Evolutionary conservation across 2,888 invertebrate species (phyloP).

Genomic region (Melanophora roralis): DNA sequence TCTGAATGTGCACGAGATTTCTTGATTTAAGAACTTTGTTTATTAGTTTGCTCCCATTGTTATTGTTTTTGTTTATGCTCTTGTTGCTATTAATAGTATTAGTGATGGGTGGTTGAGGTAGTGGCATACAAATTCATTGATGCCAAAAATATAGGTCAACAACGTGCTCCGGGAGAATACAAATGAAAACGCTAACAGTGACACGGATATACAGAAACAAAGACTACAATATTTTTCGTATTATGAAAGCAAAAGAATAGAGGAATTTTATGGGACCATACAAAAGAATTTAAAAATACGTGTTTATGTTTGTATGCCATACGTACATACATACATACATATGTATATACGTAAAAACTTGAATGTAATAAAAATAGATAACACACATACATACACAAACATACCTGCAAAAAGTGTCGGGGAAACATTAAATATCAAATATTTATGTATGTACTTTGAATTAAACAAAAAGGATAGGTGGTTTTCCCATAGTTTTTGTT

Average conservation of each 20-base stretch:
- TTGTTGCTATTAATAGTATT: constrained; percentile 22
- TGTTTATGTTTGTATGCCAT: too few species aligned
- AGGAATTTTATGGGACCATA: background rate
- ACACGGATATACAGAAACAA: constrained; percentile 33
- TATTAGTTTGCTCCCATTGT: constrained; percentile 9
- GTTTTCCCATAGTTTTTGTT: background rate
- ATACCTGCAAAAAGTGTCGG: background rate
- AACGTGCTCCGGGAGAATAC: constrained; percentile 69
- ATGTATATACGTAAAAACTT: too few species aligned
- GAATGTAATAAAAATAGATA: constrained; percentile 10
- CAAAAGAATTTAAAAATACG: too few species aligned
- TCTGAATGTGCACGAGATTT: constrained; percentile 50
- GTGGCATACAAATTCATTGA: constrained; percentile 69
- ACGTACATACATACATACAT: too few species aligned
- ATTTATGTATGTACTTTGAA: background rate
- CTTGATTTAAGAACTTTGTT: constrained; percentile 30
- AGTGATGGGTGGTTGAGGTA: constrained; percentile 26
- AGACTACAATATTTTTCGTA: background rate
- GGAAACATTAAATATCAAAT: background rate
- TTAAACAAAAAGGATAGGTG: background rate
- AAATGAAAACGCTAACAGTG: constrained; percentile 24
- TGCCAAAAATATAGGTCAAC: constrained; percentile 76
- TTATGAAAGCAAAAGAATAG: constrained; percentile 18
- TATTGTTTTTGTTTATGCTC: constrained; percentile 8
- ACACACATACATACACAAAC: background rate